phyloP scores from a whole-genome alignment of 2,888 invertebrate genomes.

The Dryobotodes eremita region DNA sequence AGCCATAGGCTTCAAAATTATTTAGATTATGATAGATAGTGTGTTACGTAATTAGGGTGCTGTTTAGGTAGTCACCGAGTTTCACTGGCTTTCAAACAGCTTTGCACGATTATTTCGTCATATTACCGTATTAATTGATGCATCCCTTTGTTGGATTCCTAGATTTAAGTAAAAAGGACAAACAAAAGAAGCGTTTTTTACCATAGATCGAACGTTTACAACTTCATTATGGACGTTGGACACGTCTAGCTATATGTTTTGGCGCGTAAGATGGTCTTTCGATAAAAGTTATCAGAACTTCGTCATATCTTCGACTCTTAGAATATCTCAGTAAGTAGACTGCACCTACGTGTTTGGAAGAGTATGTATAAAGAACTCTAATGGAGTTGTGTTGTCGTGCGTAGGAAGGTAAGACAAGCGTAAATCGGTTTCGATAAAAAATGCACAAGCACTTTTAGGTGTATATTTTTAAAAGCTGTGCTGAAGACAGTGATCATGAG shows the following conservation, averaged over 20 bases:
- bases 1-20: too few relatives aligned
- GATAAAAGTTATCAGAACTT: neutral
- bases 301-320: neutral
- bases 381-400: constrained; percentile 29
- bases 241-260: neutral
- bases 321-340: neutral
- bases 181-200: neutral
- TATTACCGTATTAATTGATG: neutral
- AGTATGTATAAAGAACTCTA: constrained; percentile 4
- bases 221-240: neutral
- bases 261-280: neutral
- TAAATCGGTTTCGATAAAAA: constrained; percentile 31
- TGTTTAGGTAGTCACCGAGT: too few relatives aligned
- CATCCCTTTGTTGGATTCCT: neutral
- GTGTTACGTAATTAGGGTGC: too few relatives aligned
- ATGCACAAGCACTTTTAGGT: neutral
- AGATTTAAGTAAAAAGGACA: neutral
- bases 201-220: neutral
- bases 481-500: too few relatives aligned
- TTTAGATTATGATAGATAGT: too few relatives aligned
- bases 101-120: neutral
- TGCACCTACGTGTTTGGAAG: neutral
- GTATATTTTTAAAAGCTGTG: constrained; percentile 12
- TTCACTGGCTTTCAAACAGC: neutral
- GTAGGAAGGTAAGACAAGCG: constrained; percentile 1